Base-by-base conservation (phyloP, 1,140 invertebrate genomes). In the Pseudoatta argentina region DNA sequence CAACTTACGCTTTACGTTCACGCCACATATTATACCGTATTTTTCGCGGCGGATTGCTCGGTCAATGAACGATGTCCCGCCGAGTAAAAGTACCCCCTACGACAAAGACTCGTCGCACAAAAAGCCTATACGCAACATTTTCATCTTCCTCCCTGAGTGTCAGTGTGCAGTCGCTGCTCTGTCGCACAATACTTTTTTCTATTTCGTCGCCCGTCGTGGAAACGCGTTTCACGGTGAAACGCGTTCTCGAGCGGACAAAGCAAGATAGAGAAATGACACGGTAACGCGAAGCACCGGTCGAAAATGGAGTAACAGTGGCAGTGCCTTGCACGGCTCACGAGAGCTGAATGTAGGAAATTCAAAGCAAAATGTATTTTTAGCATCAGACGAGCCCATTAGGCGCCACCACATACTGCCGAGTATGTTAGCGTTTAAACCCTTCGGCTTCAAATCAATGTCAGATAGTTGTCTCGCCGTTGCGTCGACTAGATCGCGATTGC, bases 381-480 rank as follows among this genome's bases (percentile, higher is more conserved):
- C 85, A 34, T 66, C 67, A 91, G 91, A 89, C 88, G 88, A 91
- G 90, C 86, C 91, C 91, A 91, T 91, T 91, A 91, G 90, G 81
- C 91, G 91, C 91, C 90, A 91, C 71, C 88, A 79, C 39, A 12
- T 12, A 44, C 64, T 73, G 86, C 69, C 81, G 82, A 24, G 78
- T 24, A 0, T 86, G 78, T 82, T 88, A 73, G 71, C 85, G 71
- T 86, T 89, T 91, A 87, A 90, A 91, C 86, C 88, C 82, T 89
- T 91, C 87, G 87, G 66, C 48, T 86, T 63, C 39, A 69, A 89
- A 91, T 91, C 90, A 91, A 91, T 89, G 90, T 75, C 66, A 21
- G 83, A 73, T 88, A 66, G 85, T 73, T 8, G 53, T 75, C 69
- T 61, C 21, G 48, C 21, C 51, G 16, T 30, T 14, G 44, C 44